Conservation (phyloP, 64 coral and sea anemone species). For the Hydrozoanthus tunicans region DNA sequence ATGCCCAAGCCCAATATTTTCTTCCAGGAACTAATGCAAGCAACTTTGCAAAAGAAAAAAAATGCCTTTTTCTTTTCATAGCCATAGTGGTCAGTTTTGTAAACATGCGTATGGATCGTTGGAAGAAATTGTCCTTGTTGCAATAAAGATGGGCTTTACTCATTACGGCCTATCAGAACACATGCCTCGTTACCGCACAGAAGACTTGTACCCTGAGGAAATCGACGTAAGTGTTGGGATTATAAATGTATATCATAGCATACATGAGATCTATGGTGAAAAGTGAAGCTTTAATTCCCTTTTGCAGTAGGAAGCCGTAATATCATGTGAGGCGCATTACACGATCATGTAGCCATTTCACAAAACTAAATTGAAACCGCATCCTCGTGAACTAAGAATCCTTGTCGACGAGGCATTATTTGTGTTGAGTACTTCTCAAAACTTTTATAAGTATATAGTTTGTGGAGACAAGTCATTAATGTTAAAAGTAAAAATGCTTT, state of each 20-base stretch:
- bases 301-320: too few relatives aligned
- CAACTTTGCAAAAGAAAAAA: background rate
- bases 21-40: background rate
- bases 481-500: too few relatives aligned
- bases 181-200: conserved; percentile 60
- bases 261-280: too few relatives aligned
- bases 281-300: too few relatives aligned
- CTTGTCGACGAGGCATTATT: background rate
- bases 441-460: too few relatives aligned
- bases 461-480: too few relatives aligned
- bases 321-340: too few relatives aligned
- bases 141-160: conserved; percentile 67
- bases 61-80: conserved; percentile 81
- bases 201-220: conserved; percentile 81
- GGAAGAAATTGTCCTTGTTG: conserved; percentile 63
- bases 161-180: conserved; percentile 80
- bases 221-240: conserved; percentile 23
- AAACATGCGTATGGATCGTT: conserved; percentile 72
- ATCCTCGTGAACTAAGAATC: background rate
- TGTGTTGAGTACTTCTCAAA: too few relatives aligned
- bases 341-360: background rate
- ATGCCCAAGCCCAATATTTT: too few relatives aligned
- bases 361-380: background rate
- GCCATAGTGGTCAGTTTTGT: conserved; percentile 84
- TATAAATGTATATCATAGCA: too few relatives aligned